Conservation (phyloP, 2,797 vertebrate species). For the Ctenopoma kingsleyae region DNA sequence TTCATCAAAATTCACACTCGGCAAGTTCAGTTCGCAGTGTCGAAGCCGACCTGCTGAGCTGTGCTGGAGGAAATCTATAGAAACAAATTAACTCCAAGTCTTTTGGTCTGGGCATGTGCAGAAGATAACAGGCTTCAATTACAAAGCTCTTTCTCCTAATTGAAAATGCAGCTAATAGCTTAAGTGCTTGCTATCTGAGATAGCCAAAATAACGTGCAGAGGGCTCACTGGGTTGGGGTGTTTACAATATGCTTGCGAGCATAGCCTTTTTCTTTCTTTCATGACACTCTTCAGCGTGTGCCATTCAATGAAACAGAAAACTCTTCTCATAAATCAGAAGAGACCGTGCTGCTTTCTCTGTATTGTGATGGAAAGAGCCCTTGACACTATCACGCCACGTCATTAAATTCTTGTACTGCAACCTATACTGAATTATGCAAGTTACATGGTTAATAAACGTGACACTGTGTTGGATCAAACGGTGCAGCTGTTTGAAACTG, state of each 20-base stretch:
- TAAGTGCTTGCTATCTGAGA: conserved; percentile 73
- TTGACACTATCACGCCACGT: conserved; percentile 33
- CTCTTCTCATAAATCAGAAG: conserved; percentile 26
- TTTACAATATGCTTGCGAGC: conserved; percentile 28
- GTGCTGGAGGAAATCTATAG: conserved; percentile 73
- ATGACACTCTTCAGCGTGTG: conserved; percentile 38
- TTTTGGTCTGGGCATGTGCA: conserved; percentile 65
- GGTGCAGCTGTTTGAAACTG: background rate
- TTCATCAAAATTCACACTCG: conserved; percentile 68
- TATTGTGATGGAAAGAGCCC: conserved; percentile 46
- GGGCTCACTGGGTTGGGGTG: conserved; percentile 27
- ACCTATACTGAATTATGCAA: conserved; percentile 8
- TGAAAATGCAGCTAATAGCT: conserved; percentile 75
- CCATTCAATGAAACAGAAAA: conserved; percentile 48
- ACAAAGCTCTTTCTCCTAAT: conserved; percentile 72
- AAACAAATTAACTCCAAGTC: conserved; percentile 71
- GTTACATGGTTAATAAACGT: conserved; percentile 10
- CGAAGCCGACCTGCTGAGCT: conserved; percentile 62
- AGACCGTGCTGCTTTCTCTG: conserved; percentile 30
- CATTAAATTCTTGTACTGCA: conserved; percentile 5
- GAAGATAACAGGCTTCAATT: conserved; percentile 74
- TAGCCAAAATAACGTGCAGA: conserved; percentile 51
- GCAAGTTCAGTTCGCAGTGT: conserved; percentile 42
- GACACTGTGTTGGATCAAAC: background rate
- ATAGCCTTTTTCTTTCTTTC: conserved; percentile 22